phyloP scores from a whole-genome alignment of 2,113 vertebrate species.

The Scomber scombrus region DNA sequence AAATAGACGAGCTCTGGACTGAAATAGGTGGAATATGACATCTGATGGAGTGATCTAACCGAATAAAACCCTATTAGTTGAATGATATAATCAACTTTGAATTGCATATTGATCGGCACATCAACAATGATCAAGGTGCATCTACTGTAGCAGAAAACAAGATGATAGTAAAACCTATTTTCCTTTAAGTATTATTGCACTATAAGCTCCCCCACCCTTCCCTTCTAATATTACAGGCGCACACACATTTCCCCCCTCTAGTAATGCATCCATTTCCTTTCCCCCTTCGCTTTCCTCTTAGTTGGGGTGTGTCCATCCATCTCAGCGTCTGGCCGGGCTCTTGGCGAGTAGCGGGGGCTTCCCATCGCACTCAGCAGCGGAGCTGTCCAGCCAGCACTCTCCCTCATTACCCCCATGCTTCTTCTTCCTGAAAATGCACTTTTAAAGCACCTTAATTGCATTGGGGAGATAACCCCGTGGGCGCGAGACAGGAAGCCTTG shows the following conservation, averaged over 20 bases:
- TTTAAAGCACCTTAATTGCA: conserved; percentile 98
- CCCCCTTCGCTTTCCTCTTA: conserved; percentile 39
- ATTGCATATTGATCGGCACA: conserved; percentile 51
- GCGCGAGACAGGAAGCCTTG: conserved; percentile 95
- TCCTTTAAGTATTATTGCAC: conserved; percentile 62
- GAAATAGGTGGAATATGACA: conserved; percentile 32
- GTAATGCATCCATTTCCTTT: conserved; percentile 72
- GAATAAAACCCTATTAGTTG: conserved; percentile 40
- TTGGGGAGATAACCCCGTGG: conserved; percentile 96
- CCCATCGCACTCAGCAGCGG: conserved; percentile 61
- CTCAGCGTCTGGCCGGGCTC: conserved; percentile 50
- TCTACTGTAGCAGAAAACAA: conserved; percentile 47
- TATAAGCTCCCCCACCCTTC: conserved; percentile 17
- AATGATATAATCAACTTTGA: conserved; percentile 50
- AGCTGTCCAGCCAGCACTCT: conserved; percentile 81
- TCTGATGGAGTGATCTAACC: conserved; percentile 32
- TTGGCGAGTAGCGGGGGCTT: conserved; percentile 60
- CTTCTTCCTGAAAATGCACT: conserved; percentile 98
- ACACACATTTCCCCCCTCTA: conserved; percentile 26
- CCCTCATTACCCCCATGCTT: conserved; percentile 88
- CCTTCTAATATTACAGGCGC: conserved; percentile 64
- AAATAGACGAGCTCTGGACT: conserved; percentile 13
- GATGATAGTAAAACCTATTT: conserved; percentile 62
- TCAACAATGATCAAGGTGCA: conserved; percentile 32
- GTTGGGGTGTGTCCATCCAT: conserved; percentile 72